A percentile compares a stretch with the other conserved stretches of the same genome.
Conservation (phyloP, 2,888 invertebrate species). For the Dugesia japonica region DNA sequence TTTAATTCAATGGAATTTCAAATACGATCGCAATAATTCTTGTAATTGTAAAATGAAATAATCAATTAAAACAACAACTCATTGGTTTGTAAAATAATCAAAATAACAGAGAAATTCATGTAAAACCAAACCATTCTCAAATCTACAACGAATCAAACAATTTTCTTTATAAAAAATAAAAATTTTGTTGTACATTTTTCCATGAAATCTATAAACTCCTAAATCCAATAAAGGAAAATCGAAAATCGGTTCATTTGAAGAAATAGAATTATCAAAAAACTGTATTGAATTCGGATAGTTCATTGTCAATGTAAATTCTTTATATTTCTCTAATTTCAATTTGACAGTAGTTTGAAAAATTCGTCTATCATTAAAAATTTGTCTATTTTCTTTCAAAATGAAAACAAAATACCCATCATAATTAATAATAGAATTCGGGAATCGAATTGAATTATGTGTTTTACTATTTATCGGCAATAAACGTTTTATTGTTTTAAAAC, state of each 20-base stretch:
- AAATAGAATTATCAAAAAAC: neutral
- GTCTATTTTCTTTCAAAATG: neutral
- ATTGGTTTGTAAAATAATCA: too few species aligned
- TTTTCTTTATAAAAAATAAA: too few species aligned
- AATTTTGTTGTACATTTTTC: too few species aligned
- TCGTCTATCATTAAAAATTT: neutral
- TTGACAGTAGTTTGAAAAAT: neutral
- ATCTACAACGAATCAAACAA: too few species aligned
- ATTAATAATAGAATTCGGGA: too few species aligned
- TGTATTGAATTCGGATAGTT: neutral
- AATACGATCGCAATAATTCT: too few species aligned
- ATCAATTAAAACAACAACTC: too few species aligned
- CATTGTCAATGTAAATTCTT: neutral
- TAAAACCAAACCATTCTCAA: too few species aligned
- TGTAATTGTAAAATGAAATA: too few species aligned
- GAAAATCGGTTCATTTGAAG: neutral
- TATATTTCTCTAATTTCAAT: neutral
- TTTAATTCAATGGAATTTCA: too few species aligned
- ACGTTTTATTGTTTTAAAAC: neutral
- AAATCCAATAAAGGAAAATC: neutral
- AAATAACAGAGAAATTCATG: too few species aligned
- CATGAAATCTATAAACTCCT: neutral
- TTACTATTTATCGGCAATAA: neutral
- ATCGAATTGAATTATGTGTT: neutral
- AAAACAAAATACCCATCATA: neutral